Evolutionary conservation across 2,113 vertebrate species (phyloP).

Genomic region (Madoqua kirkii): DNA sequence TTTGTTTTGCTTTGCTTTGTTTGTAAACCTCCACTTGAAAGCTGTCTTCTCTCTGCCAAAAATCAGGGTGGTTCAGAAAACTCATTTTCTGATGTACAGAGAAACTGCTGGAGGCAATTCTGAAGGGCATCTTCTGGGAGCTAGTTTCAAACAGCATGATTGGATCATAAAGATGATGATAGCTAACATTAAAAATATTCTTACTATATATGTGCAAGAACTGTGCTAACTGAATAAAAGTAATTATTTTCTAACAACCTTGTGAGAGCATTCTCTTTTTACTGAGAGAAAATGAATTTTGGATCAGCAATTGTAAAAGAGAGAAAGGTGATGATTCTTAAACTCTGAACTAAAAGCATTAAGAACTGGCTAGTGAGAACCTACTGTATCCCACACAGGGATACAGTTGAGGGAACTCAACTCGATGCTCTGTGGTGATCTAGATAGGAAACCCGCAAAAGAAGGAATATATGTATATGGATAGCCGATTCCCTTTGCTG

Average conservation of each 20-base stretch:
- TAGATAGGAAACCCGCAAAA: background rate
- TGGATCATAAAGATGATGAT: background rate
- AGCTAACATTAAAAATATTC: background rate
- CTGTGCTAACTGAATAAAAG: background rate
- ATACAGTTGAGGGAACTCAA: background rate
- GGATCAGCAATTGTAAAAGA: background rate
- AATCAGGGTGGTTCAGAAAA: background rate
- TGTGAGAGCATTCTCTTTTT: background rate
- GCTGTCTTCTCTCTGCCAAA: background rate
- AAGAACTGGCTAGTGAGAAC: background rate
- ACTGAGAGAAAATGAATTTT: background rate
- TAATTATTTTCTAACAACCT: background rate
- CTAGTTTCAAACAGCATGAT: background rate
- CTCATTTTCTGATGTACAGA: background rate
- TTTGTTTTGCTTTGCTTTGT: constrained; percentile 11
- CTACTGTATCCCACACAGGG: background rate
- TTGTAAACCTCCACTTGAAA: background rate
- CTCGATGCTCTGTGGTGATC: background rate
- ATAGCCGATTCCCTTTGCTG: background rate
- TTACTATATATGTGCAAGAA: background rate
- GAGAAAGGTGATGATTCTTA: background rate
- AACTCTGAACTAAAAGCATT: background rate
- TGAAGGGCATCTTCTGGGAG: background rate
- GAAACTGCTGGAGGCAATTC: background rate
- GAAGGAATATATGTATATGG: background rate